Evolutionary conservation across 2,888 invertebrate species (phyloP), one percentile per base, ranked within the genome.

Genomic region (Punctoribates punctum): DNA sequence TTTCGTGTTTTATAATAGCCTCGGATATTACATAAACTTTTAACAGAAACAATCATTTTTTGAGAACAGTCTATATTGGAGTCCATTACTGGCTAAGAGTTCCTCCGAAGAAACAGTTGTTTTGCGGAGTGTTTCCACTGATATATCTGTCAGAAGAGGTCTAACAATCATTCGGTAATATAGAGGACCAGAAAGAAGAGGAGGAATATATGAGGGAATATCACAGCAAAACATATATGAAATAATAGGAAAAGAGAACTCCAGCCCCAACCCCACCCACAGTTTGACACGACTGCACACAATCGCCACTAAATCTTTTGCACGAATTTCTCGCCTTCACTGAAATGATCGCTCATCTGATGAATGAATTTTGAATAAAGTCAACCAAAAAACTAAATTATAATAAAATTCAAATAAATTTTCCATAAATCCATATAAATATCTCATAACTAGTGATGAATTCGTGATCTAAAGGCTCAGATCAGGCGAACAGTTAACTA

Each of bases 221-320:
- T 20, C 42, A 42, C 15, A 48, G 8, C 1, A 13, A 60, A 42
- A 25, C 25, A 72, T 8, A 72, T n/a, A 20, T 11, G 13, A 13
- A 70, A 15, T 8, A 27, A 72, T 20, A 70, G 11, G 13, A 20
- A 70, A 34, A 38, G 23, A n/a, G 48, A 25, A 65, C 34, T 65
- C 34, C 72, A 72, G 48, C 72, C 72, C 48, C 72, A 25, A 65
- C 34, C 38, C 34, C 72, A 72, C 72, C 72, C 72, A 72, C 72
- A 13, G 25, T 46, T 72, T 20, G 72, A 72, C 72, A 72, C 72
- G 72, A 72, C 48, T 72, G 70, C 11, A 72, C 23, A 46, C 72
- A 72, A 46, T 72, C 46, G 27, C 51, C 20, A 51, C n/a, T 25
- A 23, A 13, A 72, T 72, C 72, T 72, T 48, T 46, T 48, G 48